Conservation (phyloP, 2,113 vertebrate species). For the Sander lucioperca region DNA sequence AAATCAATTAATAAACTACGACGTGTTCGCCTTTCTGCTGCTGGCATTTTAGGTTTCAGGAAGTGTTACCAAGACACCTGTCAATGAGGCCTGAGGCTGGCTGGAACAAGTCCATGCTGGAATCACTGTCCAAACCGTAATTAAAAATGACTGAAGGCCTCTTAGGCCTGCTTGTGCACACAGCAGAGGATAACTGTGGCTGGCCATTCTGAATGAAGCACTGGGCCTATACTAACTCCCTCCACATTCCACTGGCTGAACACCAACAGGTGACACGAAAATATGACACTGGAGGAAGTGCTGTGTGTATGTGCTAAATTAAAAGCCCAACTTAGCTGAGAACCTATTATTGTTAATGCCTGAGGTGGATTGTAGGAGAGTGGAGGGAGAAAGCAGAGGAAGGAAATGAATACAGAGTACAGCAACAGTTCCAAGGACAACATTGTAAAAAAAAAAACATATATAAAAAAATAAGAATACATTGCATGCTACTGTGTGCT, state of each 20-base stretch:
- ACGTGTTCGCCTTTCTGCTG: background rate
- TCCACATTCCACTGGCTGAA: slow-evolving; percentile 61
- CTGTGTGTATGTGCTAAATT: slow-evolving; percentile 49
- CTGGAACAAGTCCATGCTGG: slow-evolving; percentile 51
- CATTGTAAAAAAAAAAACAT: background rate
- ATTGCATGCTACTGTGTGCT: slow-evolving; percentile 19
- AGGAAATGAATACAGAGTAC: slow-evolving; percentile 57
- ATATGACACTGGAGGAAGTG: slow-evolving; percentile 45
- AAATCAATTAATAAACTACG: background rate
- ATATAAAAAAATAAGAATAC: background rate
- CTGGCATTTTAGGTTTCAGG: background rate
- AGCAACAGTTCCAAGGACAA: slow-evolving; percentile 65
- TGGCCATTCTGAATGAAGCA: slow-evolving; percentile 42
- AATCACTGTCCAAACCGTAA: slow-evolving; percentile 58
- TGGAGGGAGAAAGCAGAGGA: slow-evolving; percentile 53
- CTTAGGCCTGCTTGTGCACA: slow-evolving; percentile 33
- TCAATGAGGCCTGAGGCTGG: background rate
- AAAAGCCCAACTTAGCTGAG: slow-evolving; percentile 18
- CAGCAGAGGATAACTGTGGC: slow-evolving; percentile 48
- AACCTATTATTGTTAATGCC: slow-evolving; percentile 58
- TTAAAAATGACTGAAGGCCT: slow-evolving; percentile 65
- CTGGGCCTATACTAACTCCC: slow-evolving; percentile 35
- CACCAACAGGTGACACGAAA: slow-evolving; percentile 67
- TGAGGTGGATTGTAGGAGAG: slow-evolving; percentile 37
- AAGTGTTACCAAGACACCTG: slow-evolving; percentile 31